These are phyloP conservation scores for Petrocephalus microphthalmus DNA, from an alignment of 2,113 vertebrate species.

Conservation along the genomic window DNA sequence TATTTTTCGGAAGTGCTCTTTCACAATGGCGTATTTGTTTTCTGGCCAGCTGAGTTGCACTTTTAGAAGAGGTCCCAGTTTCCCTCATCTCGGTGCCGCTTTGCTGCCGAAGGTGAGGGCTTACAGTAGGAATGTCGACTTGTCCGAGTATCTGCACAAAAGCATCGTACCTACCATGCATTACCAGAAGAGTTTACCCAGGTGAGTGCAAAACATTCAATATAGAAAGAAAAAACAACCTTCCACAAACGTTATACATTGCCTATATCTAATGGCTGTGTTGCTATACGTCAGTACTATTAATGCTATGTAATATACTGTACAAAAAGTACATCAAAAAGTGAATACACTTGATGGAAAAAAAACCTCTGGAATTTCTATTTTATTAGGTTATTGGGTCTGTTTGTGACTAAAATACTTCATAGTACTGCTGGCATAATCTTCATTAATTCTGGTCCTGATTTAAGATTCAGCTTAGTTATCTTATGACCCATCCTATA, in stretches of 20 bases:
- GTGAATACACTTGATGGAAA: background rate
- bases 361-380: background rate
- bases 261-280: background rate
- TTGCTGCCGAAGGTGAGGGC: no score
- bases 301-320: background rate
- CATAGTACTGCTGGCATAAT: background rate
- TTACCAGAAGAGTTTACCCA: constrained; percentile 84
- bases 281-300: background rate
- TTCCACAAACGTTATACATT: background rate
- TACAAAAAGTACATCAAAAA: background rate
- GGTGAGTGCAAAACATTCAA: constrained; percentile 45
- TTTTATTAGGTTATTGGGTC: background rate
- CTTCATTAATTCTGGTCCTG: background rate
- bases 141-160: constrained; percentile 65
- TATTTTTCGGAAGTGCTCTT: background rate
- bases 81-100: background rate
- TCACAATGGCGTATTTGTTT: background rate
- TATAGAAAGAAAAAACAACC: background rate
- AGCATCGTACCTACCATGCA: constrained; percentile 92
- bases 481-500: background rate
- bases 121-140: constrained; percentile 38
- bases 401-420: background rate
- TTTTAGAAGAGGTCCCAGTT: background rate
- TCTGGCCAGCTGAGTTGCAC: background rate
- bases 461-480: background rate